phyloP scores from a whole-genome alignment of 2,888 invertebrate species.

The Volucella bombylans region DNA sequence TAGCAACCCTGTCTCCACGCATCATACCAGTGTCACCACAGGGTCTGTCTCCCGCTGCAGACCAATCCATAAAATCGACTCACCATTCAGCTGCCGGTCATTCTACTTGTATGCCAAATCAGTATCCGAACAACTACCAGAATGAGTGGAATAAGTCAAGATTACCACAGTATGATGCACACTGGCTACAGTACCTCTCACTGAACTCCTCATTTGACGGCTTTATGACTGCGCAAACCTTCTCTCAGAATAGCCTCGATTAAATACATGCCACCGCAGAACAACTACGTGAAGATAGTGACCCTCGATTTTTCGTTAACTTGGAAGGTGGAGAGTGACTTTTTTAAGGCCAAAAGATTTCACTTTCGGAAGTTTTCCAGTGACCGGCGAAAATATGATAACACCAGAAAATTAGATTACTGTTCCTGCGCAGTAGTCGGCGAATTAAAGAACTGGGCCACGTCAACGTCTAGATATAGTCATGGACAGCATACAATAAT shows the following conservation, averaged over 20 bases:
- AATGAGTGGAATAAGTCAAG: slow-evolving; percentile 83
- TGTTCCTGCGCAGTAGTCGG: too few species aligned
- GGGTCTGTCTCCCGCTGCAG: slow-evolving; percentile 81
- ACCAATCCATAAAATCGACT: slow-evolving; percentile 81
- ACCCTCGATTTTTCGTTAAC: too few species aligned
- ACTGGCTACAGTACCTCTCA: slow-evolving; percentile 81
- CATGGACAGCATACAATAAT: too few species aligned
- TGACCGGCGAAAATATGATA: too few species aligned
- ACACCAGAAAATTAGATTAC: too few species aligned
- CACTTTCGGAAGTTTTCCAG: too few species aligned
- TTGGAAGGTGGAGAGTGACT: too few species aligned
- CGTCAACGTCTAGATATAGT: too few species aligned
- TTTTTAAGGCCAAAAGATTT: too few species aligned
- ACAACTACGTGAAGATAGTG: slow-evolving; percentile 82
- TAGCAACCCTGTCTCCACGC: slow-evolving; percentile 91
- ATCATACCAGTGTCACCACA: slow-evolving; percentile 85
- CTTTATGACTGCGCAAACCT: slow-evolving; percentile 82
- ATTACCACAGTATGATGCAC: slow-evolving; percentile 83
- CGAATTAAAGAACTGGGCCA: too few species aligned
- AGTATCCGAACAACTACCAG: slow-evolving; percentile 82
- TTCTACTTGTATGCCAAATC: slow-evolving; percentile 81
- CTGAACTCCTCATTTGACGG: slow-evolving; percentile 81
- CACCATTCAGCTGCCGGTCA: slow-evolving; percentile 79
- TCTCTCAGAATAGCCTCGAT: slow-evolving; percentile 82
- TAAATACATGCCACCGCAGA: slow-evolving; percentile 82